A percentile compares a stretch with the other conserved stretches of the same genome.
Conservation (phyloP, 1,140 invertebrate species). For the Drosophila yakuba region DNA sequence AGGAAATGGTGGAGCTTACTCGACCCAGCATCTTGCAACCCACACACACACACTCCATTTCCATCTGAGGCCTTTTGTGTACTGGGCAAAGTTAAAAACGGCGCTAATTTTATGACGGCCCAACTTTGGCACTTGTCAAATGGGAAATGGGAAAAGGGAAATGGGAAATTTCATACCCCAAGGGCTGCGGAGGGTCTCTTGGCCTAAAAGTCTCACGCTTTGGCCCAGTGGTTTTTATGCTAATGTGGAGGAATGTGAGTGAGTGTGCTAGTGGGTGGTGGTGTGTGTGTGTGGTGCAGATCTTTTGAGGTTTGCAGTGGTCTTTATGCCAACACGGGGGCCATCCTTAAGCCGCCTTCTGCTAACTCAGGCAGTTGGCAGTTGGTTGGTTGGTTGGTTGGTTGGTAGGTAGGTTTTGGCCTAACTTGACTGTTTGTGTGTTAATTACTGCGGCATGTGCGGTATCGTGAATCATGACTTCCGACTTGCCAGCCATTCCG, state of each 20-base stretch:
- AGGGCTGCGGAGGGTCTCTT: slow-evolving; percentile 23
- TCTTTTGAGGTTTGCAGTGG: slow-evolving; percentile 54
- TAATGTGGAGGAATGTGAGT: slow-evolving; percentile 42
- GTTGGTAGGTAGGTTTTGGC: not conserved
- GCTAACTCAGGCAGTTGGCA: slow-evolving; percentile 22
- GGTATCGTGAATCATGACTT: slow-evolving; percentile 76
- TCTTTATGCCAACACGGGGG: slow-evolving; percentile 49
- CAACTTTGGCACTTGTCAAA: slow-evolving; percentile 72
- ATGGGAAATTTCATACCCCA: slow-evolving; percentile 56
- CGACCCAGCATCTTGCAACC: not conserved
- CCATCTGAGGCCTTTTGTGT: slow-evolving; percentile 44
- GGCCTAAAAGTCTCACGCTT: slow-evolving; percentile 18
- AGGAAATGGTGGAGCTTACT: slow-evolving; percentile 1
- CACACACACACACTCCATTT: not conserved
- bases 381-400: slow-evolving; percentile 3
- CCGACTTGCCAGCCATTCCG: slow-evolving; percentile 53
- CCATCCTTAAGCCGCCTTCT: slow-evolving; percentile 41
- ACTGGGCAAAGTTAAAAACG: slow-evolving; percentile 58
- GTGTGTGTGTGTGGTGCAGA: slow-evolving; percentile 11
- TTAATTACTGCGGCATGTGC: slow-evolving; percentile 77
- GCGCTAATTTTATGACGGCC: slow-evolving; percentile 74
- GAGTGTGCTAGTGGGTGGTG: not conserved
- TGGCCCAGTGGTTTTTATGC: slow-evolving; percentile 62
- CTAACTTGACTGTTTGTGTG: slow-evolving; percentile 53
- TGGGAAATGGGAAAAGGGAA: slow-evolving; percentile 54